Evolutionary conservation across 2,888 invertebrate species (phyloP), one percentile per base, ranked within the genome.

Genomic region (Eugnorisma glareosa): DNA sequence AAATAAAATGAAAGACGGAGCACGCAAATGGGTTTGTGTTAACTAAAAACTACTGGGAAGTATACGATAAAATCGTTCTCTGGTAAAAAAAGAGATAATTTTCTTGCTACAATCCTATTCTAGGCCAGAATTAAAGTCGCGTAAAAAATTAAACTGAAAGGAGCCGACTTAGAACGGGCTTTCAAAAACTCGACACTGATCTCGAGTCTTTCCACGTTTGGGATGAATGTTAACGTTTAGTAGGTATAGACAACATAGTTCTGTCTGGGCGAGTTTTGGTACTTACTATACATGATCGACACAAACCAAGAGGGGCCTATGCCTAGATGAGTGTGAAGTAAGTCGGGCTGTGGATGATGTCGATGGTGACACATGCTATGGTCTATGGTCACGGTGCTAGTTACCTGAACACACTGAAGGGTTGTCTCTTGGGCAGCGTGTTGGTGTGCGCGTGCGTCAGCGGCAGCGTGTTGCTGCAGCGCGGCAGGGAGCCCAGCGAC

Each of bases 401-500:
- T 73, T 74, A 75, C 75, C 75, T 75, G 77, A 77, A 77, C 77
- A 77, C 75, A 43, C 75, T 75, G 77, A 75, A 75, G 40, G 66
- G 75, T 77, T 77, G 75, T 66, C 75, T 43, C 66, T 93, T 94
- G 84, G 93, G 93, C 87, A 93, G 88, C n/a, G 75, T 75, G 74
- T 80, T 78, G 64, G 85, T 73, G 61, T 63, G 69, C n/a, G 59
- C 4, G 82, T 89, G 74, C 4, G 89, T 43, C 67, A 59, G 75
- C 5, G 81, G 74, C 68, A 69, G 79, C 54, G 81, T n/a, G 76
- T 21, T 28, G 77, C 73, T 83, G 78, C 90, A 91, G 77, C 59
- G 59, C 31, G 59, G 59, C 85, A 95, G 91, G 3, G 94, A 91
- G 85, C 94, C 93, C 80, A 95, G 92, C 73, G 95, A 96, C 77